These are phyloP conservation scores for Siderastrea radians DNA, from an alignment of 92 coral and sea anemone genomes.

Conservation along the genomic window DNA sequence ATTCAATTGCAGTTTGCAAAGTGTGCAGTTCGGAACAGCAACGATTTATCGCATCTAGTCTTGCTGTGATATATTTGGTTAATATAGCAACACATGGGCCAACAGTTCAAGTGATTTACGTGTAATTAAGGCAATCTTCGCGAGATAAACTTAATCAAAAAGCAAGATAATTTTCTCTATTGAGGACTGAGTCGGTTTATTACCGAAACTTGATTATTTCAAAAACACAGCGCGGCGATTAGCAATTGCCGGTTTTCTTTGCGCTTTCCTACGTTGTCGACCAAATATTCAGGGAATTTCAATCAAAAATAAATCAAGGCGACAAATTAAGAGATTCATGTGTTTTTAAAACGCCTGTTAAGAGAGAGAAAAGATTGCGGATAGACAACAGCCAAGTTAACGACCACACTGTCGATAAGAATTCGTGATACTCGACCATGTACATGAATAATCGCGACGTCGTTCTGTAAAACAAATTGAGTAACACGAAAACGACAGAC, in stretches of 20 bases:
- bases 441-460: not conserved
- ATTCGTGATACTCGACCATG: not conserved
- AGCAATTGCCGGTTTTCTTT: conserved; percentile 26
- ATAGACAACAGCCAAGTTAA: not conserved
- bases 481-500: not conserved
- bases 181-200: conserved; percentile 30
- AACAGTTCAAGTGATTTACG: conserved; percentile 21
- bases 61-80: not conserved
- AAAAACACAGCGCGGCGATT: conserved; percentile 22
- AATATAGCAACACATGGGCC: conserved; percentile 2
- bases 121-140: conserved; percentile 27
- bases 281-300: conserved; percentile 41
- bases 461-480: not conserved
- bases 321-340: conserved; percentile 1
- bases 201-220: conserved; percentile 38
- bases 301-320: conserved; percentile 32
- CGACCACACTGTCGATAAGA: not conserved
- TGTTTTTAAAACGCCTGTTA: conserved; percentile 24
- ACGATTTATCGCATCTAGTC: conserved; percentile 7
- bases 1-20: not conserved
- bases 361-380: conserved; percentile 22
- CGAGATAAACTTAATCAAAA: conserved; percentile 46
- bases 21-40: not conserved
- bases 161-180: conserved; percentile 31
- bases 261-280: conserved; percentile 25